These are phyloP conservation scores for Orycteropus afer DNA, from an alignment of 2,113 vertebrate species.

Conservation along the genomic window DNA sequence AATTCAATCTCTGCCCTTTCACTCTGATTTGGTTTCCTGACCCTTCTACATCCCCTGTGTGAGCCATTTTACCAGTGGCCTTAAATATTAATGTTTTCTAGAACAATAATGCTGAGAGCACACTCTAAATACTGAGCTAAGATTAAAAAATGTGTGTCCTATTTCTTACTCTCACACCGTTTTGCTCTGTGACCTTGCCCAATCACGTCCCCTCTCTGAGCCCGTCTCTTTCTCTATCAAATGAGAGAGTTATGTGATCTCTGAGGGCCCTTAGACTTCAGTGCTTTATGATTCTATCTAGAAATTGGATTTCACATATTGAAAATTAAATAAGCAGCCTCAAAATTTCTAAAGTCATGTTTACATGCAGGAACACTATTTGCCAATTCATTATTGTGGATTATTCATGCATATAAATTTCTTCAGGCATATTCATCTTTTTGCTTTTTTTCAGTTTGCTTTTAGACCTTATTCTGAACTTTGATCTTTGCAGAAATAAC, in stretches of 20 bases:
- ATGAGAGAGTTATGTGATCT: background rate
- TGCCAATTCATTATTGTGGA: slow-evolving; percentile 53
- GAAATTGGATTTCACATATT: background rate
- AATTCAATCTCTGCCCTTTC: background rate
- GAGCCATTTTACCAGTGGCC: background rate
- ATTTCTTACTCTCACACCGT: background rate
- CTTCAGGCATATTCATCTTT: background rate
- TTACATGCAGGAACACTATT: slow-evolving; percentile 43
- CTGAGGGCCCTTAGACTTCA: background rate
- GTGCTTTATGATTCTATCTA: background rate
- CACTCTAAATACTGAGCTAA: background rate
- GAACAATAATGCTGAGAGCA: background rate
- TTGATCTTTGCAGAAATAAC: slow-evolving; percentile 56
- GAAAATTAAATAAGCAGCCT: slow-evolving; percentile 5
- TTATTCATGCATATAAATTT: slow-evolving; percentile 57
- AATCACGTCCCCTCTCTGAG: background rate
- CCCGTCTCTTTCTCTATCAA: background rate
- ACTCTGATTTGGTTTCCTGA: background rate
- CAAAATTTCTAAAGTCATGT: slow-evolving; percentile 41
- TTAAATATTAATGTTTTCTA: slow-evolving; percentile 35
- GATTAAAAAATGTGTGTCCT: background rate
- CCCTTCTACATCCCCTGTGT: background rate
- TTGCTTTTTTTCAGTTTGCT: background rate
- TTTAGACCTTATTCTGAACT: slow-evolving; percentile 58
- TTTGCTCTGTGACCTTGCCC: background rate